A percentile compares a stretch with the other conserved stretches of the same genome.
phyloP scores from a whole-genome alignment of 2,113 vertebrate species.

The Corythoichthys haematopterus region DNA sequence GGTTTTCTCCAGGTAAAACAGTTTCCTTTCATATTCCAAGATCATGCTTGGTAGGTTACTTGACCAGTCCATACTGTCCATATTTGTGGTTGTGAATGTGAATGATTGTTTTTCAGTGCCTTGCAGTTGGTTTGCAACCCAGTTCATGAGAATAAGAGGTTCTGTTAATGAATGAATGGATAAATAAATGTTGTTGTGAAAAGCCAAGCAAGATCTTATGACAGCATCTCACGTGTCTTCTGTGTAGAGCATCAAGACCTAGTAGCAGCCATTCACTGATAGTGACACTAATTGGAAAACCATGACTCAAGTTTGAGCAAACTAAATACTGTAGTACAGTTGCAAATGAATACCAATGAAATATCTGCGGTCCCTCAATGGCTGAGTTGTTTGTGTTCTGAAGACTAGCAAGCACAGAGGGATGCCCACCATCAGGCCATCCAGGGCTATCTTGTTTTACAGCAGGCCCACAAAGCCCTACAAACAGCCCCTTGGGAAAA shows the following conservation, averaged over 20 bases:
- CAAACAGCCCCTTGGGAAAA: slow-evolving; percentile 37
- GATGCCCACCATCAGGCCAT: slow-evolving; percentile 33
- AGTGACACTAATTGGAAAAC: not conserved
- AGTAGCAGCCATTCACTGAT: not conserved
- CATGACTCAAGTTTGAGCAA: not conserved
- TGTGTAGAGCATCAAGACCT: not conserved
- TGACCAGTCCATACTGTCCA: too few relatives aligned
- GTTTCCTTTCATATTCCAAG: too few relatives aligned
- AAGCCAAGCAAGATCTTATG: not conserved
- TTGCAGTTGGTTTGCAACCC: too few relatives aligned
- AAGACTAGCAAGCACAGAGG: slow-evolving; percentile 24
- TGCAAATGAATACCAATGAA: slow-evolving; percentile 17
- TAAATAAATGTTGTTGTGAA: not conserved
- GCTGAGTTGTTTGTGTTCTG: slow-evolving; percentile 35
- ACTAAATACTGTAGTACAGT: not conserved
- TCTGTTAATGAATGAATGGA: too few relatives aligned
- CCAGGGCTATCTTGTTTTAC: slow-evolving; percentile 44
- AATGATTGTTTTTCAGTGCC: too few relatives aligned
- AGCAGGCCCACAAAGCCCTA: slow-evolving; percentile 37
- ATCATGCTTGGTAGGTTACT: too few relatives aligned
- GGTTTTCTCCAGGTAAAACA: too few relatives aligned
- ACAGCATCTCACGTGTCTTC: not conserved
- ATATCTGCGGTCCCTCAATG: slow-evolving; percentile 25
- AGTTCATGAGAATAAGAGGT: too few relatives aligned
- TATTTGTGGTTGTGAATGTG: too few relatives aligned